Base-by-base conservation (phyloP, 1,140 invertebrate genomes). In the Dermatophagoides farinae region DNA sequence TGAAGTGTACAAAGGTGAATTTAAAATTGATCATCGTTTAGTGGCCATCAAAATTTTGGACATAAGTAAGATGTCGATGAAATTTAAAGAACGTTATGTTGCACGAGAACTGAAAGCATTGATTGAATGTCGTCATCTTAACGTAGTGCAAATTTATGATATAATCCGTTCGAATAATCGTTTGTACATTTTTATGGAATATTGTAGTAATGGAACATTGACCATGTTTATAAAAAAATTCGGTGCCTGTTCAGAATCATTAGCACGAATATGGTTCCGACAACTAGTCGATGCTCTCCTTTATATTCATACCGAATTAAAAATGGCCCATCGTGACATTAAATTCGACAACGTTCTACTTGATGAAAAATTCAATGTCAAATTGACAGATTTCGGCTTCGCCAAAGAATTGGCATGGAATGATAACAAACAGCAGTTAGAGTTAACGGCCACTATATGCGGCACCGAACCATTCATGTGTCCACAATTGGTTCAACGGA, bases 161-260 rank as follows among this genome's bases (percentile, higher is more conserved):
- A 62, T 62, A 22, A 41, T 62, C 22, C 57, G 61, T 16, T 18
- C 22, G 10, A 46, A 60, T 50, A n/a, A 60, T 25, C 14, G 31
- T 5, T 23, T 62, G 6, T 62, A 54, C 37, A 62, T 62, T 16
- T 60, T 62, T 22, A 62, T 62, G 61, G 61, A 62, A 62, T 62
- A 25, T 37, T 14, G 12, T 18, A 23, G 11, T 16, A 39, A 63
- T 37, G 60, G 60, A 14, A 18, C 10, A 12, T 4, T 61, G 5
- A 22, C 18, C 12, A 43, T 12, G 14, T 37, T 25, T 18, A 4
- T 41, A 16, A 62, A 61, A 18, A 59, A 18, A 37, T 25, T 16
- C n/a, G 46, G 46, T 37, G 2, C 57, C 6, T 60, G 60, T 47
- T 6, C 41, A 5, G 60, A 61, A 31, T 4, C 22, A 39, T 14